A percentile compares a stretch with the other conserved stretches of the same genome.
Conservation (phyloP, 2,113 vertebrate species). For the Serilophus lunatus region DNA sequence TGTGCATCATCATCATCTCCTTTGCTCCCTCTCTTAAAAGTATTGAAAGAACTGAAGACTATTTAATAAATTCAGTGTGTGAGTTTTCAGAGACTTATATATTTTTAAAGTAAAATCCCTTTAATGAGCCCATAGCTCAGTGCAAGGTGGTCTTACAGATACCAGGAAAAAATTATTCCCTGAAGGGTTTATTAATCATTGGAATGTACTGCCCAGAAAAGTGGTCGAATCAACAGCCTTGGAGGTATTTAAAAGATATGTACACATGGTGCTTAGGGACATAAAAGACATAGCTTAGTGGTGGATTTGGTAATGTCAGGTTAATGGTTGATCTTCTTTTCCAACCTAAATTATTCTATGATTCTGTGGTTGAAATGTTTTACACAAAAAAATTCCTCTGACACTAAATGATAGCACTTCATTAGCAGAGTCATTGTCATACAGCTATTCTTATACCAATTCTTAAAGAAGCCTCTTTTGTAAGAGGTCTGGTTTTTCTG, state of each 20-base stretch:
- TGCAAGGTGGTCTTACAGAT: neutral
- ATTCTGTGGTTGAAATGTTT: neutral
- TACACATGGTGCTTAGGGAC: neutral
- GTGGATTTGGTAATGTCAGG: neutral
- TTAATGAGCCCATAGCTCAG: neutral
- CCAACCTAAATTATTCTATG: neutral
- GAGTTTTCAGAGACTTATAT: neutral
- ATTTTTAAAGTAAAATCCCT: neutral
- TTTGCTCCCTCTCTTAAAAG: neutral
- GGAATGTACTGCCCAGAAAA: neutral
- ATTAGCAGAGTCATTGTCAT: neutral
- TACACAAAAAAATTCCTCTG: neutral
- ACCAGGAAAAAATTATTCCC: neutral
- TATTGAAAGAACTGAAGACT: neutral
- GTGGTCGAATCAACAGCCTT: accelerated
- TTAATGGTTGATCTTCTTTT: neutral
- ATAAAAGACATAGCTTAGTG: neutral
- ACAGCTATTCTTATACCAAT: neutral
- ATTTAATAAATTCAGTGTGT: neutral
- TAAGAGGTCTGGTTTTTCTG: neutral
- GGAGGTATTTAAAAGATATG: neutral
- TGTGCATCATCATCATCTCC: neutral
- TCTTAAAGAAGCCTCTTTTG: neutral
- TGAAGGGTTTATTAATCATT: neutral
- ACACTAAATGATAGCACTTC: neutral